These are phyloP conservation scores for Meiosimyza platycephala DNA, from an alignment of 2,888 invertebrate genomes.

Conservation along the genomic window DNA sequence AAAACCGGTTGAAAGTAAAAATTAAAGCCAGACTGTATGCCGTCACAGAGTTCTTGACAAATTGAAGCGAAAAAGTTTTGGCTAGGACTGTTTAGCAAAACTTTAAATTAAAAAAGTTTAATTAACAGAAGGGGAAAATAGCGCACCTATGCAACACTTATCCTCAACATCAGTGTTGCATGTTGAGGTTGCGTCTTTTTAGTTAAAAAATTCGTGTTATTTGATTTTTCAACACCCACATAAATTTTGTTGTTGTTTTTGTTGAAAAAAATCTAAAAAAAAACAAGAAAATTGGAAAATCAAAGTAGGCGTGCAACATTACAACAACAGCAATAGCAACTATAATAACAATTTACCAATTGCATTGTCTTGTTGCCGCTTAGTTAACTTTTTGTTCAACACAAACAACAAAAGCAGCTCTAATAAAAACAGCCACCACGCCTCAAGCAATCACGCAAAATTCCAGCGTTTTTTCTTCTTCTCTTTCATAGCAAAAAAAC, in stretches of 20 bases:
- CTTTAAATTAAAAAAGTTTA: constrained; percentile 44
- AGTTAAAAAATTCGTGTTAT: constrained; percentile 3
- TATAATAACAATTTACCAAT: background rate
- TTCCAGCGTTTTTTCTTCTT: constrained; percentile 48
- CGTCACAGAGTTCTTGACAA: constrained; percentile 45
- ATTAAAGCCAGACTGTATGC: constrained; percentile 56
- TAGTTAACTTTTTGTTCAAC: constrained; percentile 18
- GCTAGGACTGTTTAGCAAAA: constrained; percentile 33
- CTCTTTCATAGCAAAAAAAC: constrained; percentile 41
- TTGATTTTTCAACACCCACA: constrained; percentile 29
- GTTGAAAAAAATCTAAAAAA: constrained; percentile 10
- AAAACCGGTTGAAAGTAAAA: constrained; percentile 6
- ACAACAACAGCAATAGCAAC: constrained; percentile 18
- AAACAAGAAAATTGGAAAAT: constrained; percentile 37
- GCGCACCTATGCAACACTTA: background rate
- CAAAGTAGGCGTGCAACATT: constrained; percentile 42
- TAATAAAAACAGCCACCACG: constrained; percentile 53
- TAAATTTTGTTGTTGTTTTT: constrained; percentile 17
- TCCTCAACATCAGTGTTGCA: constrained; percentile 1
- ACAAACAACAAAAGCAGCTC: constrained; percentile 35
- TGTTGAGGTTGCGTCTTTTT: background rate
- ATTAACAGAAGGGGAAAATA: constrained; percentile 41
- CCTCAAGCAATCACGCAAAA: constrained; percentile 62
- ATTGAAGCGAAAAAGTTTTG: too few species aligned
- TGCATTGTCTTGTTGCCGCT: constrained; percentile 36